Percentiles rank a stretch among this genome's conserved stretches.
Conservation (phyloP, 2,797 vertebrate species). For the Gouania willdenowi region DNA sequence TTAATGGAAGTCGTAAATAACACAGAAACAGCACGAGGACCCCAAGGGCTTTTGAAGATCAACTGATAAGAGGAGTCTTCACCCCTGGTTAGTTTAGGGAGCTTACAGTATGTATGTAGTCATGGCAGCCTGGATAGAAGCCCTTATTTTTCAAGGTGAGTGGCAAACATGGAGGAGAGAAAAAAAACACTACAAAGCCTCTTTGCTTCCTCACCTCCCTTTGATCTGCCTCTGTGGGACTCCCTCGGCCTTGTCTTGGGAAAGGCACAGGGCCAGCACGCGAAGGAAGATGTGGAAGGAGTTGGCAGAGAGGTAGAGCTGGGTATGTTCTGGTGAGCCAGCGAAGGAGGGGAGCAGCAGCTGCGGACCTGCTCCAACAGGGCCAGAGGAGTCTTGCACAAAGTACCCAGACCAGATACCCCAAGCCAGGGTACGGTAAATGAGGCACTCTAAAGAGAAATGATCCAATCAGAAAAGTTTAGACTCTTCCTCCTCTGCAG, state of each 20-base stretch:
- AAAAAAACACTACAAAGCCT: slow-evolving; percentile 22
- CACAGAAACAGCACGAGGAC: slow-evolving; percentile 32
- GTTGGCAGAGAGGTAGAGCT: slow-evolving; percentile 85
- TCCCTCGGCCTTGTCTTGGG: slow-evolving; percentile 74
- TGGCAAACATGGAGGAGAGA: slow-evolving; percentile 7
- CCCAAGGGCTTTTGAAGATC: slow-evolving; percentile 34
- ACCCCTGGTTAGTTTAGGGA: slow-evolving; percentile 18
- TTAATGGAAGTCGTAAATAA: slow-evolving; percentile 30
- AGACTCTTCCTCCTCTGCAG: too few species aligned
- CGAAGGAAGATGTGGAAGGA: slow-evolving; percentile 94
- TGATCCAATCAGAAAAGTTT: too few species aligned
- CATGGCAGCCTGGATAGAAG: slow-evolving; percentile 1
- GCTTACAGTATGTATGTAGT: slow-evolving; percentile 2
- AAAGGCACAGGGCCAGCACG: slow-evolving; percentile 85
- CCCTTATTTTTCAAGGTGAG: slow-evolving; percentile 16
- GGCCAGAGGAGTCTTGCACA: slow-evolving; percentile 83
- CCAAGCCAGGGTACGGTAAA: slow-evolving; percentile 92
- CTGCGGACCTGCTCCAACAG: slow-evolving; percentile 84
- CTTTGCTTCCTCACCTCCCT: slow-evolving; percentile 81
- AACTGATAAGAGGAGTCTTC: slow-evolving; percentile 14
- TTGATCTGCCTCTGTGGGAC: slow-evolving; percentile 96
- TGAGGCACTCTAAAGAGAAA: slow-evolving; percentile 75
- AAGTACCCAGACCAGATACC: slow-evolving; percentile 78
- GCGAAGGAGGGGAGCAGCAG: slow-evolving; percentile 73
- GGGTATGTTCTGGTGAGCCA: slow-evolving; percentile 63